phyloP scores from a whole-genome alignment of 2,797 vertebrate genomes.

The Podarcis siculus region DNA sequence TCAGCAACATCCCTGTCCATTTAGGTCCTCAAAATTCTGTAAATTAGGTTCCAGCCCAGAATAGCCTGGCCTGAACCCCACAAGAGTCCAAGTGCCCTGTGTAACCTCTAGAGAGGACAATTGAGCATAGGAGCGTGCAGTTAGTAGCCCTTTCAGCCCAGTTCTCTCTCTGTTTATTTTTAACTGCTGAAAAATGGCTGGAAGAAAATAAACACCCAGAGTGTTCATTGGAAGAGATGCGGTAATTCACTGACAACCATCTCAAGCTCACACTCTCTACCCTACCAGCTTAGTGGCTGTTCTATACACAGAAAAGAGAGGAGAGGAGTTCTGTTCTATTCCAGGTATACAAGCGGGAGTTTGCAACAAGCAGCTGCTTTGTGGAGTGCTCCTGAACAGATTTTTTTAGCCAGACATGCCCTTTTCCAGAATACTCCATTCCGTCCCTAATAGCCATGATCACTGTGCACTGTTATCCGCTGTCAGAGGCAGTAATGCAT shows the following conservation, averaged over 20 bases:
- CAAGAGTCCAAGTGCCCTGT: background rate
- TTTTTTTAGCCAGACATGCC: background rate
- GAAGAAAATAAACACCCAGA: background rate
- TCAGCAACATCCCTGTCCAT: background rate
- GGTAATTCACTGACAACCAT: background rate
- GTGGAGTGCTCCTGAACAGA: background rate
- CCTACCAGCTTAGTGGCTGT: background rate
- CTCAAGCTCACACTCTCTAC: no score
- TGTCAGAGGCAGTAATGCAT: no score
- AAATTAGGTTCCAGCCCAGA: background rate
- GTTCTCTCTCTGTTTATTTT: conserved; percentile 5
- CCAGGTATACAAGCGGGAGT: background rate
- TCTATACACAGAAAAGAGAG: background rate
- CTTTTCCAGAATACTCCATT: background rate
- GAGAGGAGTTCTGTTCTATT: no score
- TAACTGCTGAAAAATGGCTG: conserved; percentile 8
- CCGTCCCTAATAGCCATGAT: background rate
- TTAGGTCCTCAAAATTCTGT: background rate
- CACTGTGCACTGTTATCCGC: no score
- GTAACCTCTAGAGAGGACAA: background rate
- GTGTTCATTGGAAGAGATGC: background rate
- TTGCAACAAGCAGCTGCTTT: background rate
- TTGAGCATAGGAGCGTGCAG: background rate
- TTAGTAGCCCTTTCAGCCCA: background rate
- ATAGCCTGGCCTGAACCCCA: conserved; percentile 4